Percentiles rank a stretch among this genome's conserved stretches.
Conservation (phyloP, 2,797 vertebrate genomes). For the Paedocypris micromegethes region DNA sequence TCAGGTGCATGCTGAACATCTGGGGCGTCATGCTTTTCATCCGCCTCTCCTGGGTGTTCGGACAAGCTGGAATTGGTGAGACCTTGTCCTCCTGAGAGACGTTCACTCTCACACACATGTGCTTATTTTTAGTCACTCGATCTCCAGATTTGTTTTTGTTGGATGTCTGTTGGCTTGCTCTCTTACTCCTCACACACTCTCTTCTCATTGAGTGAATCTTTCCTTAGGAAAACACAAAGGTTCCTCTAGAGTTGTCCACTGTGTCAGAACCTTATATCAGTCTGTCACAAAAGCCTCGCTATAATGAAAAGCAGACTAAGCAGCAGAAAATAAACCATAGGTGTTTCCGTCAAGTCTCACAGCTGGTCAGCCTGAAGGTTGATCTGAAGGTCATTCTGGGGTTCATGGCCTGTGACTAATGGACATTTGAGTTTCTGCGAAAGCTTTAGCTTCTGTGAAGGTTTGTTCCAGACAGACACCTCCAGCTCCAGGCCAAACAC, state of each 20-base stretch:
- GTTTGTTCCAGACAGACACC: slow-evolving; percentile 27
- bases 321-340: too few species aligned
- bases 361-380: not conserved
- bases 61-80: slow-evolving; percentile 94
- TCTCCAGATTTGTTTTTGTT: too few species aligned
- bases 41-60: slow-evolving; percentile 96
- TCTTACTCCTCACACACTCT: too few species aligned
- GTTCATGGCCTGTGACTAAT: slow-evolving; percentile 80
- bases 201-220: too few species aligned
- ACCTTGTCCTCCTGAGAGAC: not conserved
- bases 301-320: too few species aligned
- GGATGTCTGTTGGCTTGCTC: too few species aligned
- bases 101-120: slow-evolving; percentile 11
- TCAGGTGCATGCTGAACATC: slow-evolving; percentile 98
- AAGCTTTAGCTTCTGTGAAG: slow-evolving; percentile 15
- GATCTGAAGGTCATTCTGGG: slow-evolving; percentile 49
- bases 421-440: slow-evolving; percentile 29
- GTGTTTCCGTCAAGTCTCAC: too few species aligned
- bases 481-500: slow-evolving; percentile 60
- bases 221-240: too few species aligned
- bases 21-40: slow-evolving; percentile 99
- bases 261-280: too few species aligned
- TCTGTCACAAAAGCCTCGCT: too few species aligned
- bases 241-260: too few species aligned
- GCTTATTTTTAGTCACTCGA: not conserved